Conservation (phyloP, 92 coral and sea anemone species). For the Parazoanthus atlanticus region DNA sequence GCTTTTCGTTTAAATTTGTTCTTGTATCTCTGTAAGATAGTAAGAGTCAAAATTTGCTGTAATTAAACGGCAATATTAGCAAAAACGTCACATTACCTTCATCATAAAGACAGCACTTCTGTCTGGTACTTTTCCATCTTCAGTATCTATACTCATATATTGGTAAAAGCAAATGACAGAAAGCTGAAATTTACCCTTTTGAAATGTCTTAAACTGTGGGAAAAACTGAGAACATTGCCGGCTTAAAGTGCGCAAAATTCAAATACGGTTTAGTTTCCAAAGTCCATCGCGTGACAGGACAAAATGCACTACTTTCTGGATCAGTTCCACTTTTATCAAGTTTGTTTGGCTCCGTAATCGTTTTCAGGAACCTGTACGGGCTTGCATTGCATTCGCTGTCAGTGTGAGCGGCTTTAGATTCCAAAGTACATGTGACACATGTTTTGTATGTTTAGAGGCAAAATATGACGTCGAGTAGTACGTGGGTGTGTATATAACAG, state of each 20-base stretch:
- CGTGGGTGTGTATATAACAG: background rate
- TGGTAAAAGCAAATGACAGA: too few species aligned
- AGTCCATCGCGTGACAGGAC: background rate
- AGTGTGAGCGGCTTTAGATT: background rate
- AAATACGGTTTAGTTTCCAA: background rate
- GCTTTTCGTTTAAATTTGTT: too few species aligned
- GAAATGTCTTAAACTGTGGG: background rate
- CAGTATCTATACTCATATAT: background rate
- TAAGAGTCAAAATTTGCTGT: background rate
- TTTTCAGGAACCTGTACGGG: conserved; percentile 14
- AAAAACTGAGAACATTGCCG: background rate
- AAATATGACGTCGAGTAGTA: background rate
- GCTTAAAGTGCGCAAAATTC: background rate
- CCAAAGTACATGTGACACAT: conserved; percentile 9
- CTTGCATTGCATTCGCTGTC: background rate
- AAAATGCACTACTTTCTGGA: background rate
- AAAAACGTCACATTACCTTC: background rate
- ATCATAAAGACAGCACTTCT: background rate
- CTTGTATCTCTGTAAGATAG: background rate
- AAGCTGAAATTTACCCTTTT: background rate
- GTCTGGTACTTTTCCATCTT: background rate
- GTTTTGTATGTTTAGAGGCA: background rate
- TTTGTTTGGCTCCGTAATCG: background rate
- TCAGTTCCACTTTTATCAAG: conserved; percentile 7
- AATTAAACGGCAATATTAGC: too few species aligned